Conservation (phyloP, 2,113 vertebrate genomes). For the Morone saxatilis region DNA sequence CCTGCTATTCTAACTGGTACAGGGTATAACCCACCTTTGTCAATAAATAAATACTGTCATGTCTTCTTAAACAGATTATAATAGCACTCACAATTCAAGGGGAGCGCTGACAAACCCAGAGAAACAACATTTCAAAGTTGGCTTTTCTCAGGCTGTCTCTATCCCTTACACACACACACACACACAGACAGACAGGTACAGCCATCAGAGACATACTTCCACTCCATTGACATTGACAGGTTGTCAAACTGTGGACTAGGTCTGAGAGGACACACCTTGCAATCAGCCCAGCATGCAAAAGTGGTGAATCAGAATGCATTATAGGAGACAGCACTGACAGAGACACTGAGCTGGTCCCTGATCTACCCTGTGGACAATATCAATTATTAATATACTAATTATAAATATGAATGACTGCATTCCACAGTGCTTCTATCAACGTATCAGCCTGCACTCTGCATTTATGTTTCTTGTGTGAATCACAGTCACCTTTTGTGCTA, state of each 20-base stretch:
- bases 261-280: constrained; percentile 58
- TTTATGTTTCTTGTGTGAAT: constrained; percentile 1
- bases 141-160: neutral
- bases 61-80: neutral
- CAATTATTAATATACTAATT: constrained; percentile 52
- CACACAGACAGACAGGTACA: constrained; percentile 48
- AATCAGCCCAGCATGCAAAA: constrained; percentile 62
- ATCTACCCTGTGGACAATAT: constrained; percentile 28
- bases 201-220: constrained; percentile 55
- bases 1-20: neutral
- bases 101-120: neutral
- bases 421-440: constrained; percentile 10
- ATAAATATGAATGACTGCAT: constrained; percentile 24
- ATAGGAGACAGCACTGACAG: constrained; percentile 26
- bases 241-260: constrained; percentile 57
- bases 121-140: constrained; percentile 1
- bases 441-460: constrained; percentile 4
- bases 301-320: constrained; percentile 45
- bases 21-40: neutral
- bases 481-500: neutral
- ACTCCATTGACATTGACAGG: constrained; percentile 64
- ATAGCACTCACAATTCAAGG: constrained; percentile 21
- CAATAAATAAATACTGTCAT: no score
- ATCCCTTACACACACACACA: neutral
- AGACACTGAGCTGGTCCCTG: constrained; percentile 10